Conservation (phyloP, 1,140 invertebrate species). For the Conus betulinus region DNA sequence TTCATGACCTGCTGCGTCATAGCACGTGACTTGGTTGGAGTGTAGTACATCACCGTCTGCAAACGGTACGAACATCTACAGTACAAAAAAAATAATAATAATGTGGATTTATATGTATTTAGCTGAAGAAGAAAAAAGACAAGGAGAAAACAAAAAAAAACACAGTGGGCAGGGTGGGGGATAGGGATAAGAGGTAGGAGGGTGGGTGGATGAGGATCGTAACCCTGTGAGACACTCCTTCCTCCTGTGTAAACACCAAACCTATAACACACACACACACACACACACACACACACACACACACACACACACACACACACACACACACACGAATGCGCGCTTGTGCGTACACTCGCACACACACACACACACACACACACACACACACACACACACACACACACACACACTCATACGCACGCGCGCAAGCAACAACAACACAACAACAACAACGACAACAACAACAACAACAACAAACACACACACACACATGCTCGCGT, state of each 20-base stretch:
- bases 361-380: conserved; percentile 13
- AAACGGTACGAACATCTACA: conserved; percentile 7
- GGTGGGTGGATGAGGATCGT: neutral
- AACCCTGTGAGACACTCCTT: too few relatives aligned
- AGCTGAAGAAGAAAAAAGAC: neutral
- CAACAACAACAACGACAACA: too few relatives aligned
- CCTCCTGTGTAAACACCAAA: too few relatives aligned
- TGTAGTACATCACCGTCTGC: conserved; percentile 59
- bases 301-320: conserved; percentile 13
- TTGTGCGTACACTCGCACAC: neutral
- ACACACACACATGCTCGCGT: neutral
- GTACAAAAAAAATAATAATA: neutral
- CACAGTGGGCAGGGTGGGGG: neutral
- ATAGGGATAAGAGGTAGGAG: neutral
- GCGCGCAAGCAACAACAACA: neutral
- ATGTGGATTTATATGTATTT: too few relatives aligned
- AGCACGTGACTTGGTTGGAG: conserved; percentile 52
- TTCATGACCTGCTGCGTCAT: conserved; percentile 59
- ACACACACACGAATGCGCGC: neutral
- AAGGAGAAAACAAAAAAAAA: neutral
- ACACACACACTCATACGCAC: neutral
- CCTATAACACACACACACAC: too few relatives aligned
- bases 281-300: conserved; percentile 30
- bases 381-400: neutral
- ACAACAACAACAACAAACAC: too few relatives aligned